These are phyloP conservation scores for Loripinus fragilis DNA, from an alignment of 2,888 invertebrate genomes.

Conservation along the genomic window DNA sequence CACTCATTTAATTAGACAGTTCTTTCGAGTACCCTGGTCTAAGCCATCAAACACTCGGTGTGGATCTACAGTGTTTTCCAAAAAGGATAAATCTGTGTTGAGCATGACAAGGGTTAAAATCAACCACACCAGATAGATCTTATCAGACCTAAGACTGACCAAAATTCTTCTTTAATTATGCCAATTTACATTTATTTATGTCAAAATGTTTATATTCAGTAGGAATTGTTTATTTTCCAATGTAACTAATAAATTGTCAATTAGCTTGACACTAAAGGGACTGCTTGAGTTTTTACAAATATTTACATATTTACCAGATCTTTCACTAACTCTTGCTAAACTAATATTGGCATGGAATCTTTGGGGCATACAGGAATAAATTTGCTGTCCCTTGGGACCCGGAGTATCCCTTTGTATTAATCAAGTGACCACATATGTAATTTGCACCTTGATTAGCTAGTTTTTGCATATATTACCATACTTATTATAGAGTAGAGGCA, in stretches of 20 bases:
- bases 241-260: conserved; percentile 4
- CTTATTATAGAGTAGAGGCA: background rate
- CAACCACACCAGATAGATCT: no score
- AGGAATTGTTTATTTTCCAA: background rate
- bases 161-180: background rate
- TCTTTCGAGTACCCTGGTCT: no score
- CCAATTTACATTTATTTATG: conserved; percentile 7
- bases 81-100: no score
- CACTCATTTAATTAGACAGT: no score
- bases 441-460: background rate
- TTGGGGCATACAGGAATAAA: background rate
- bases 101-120: no score
- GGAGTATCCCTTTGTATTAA: background rate
- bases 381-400: background rate
- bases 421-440: background rate
- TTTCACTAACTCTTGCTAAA: conserved; percentile 5
- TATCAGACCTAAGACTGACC: no score
- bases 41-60: no score
- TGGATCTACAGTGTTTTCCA: no score
- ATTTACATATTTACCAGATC: conserved; percentile 11
- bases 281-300: background rate
- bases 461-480: background rate
- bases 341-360: background rate
- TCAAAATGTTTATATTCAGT: background rate
- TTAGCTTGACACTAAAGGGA: conserved; percentile 5